Conservation (phyloP, 2,113 vertebrate genomes). For the Atherinomorus stipes region DNA sequence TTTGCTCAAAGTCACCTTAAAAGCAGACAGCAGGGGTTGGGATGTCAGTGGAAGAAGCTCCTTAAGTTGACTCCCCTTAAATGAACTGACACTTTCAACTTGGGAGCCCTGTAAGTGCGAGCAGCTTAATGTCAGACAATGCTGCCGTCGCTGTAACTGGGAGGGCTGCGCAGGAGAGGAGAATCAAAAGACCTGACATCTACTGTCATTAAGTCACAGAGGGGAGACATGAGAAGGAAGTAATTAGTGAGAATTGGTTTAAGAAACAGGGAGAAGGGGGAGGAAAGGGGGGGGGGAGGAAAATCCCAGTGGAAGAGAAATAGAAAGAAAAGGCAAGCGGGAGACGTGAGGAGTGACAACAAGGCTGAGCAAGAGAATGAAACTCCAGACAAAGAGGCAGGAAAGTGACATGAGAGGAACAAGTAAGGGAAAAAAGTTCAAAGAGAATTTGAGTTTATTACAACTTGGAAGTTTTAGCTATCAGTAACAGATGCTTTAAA, state of each 20-base stretch:
- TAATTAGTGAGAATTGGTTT: constrained; percentile 62
- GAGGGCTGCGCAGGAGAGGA: constrained; percentile 30
- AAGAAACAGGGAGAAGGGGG: constrained; percentile 26
- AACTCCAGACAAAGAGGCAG: constrained; percentile 12
- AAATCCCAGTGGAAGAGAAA: constrained; percentile 28
- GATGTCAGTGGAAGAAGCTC: constrained; percentile 15
- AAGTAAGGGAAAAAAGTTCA: constrained; percentile 5
- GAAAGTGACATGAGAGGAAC: not conserved
- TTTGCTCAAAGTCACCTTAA: constrained; percentile 6
- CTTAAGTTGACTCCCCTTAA: constrained; percentile 41
- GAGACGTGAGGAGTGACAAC: constrained; percentile 11
- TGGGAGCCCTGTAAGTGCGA: constrained; percentile 31
- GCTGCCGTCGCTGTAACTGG: constrained; percentile 33
- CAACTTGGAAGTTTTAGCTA: not conserved
- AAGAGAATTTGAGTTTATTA: constrained; percentile 13
- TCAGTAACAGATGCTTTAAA: not conserved
- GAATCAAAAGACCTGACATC: constrained; percentile 54
- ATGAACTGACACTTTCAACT: constrained; percentile 66
- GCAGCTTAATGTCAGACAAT: constrained; percentile 69
- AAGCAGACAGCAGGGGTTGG: constrained; percentile 14
- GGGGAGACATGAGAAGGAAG: constrained; percentile 42
- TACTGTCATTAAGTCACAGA: constrained; percentile 56
- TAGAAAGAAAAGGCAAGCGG: constrained; percentile 5
- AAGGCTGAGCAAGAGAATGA: constrained; percentile 18
- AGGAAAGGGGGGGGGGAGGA: constrained; percentile 3